A percentile compares a stretch with the other conserved stretches of the same genome.
phyloP scores from a whole-genome alignment of 2,888 invertebrate genomes.

The Microctonus brassicae region DNA sequence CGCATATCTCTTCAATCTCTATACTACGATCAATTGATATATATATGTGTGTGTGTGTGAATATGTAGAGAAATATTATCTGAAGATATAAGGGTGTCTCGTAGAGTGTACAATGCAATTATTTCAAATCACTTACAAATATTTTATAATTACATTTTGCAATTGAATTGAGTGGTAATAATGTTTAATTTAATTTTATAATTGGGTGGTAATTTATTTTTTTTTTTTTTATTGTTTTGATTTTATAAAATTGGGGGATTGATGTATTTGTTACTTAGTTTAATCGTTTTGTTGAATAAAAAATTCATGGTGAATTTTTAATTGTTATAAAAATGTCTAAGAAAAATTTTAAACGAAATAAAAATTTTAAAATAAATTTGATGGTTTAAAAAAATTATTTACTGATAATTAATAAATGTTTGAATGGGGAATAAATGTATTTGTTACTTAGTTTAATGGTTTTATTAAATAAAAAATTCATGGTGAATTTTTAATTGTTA shows the following conservation, averaged over 20 bases:
- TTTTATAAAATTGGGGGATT: neutral
- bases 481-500: too few relatives aligned
- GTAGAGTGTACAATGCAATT: neutral
- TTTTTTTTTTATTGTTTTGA: neutral
- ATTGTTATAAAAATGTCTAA: too few relatives aligned
- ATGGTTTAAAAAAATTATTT: too few relatives aligned
- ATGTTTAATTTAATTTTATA: constrained; percentile 8
- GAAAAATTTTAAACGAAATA: too few relatives aligned
- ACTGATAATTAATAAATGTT: too few relatives aligned
- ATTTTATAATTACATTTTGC: neutral
- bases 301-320: too few relatives aligned
- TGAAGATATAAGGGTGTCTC: neutral
- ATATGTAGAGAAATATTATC: too few relatives aligned
- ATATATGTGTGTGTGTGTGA: neutral
- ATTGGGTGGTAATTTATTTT: too few relatives aligned
- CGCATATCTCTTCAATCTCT: constrained; percentile 21
- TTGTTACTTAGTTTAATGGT: too few relatives aligned
- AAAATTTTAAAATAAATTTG: too few relatives aligned
- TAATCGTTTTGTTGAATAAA: neutral
- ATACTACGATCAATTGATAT: neutral
- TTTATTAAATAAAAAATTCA: too few relatives aligned
- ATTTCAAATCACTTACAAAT: neutral
- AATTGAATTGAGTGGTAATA: neutral
- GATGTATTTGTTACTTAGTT: neutral
- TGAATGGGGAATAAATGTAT: too few relatives aligned